Evolutionary conservation across 1,140 invertebrate species (phyloP).

Genomic region (Pseudoatta argentina): DNA sequence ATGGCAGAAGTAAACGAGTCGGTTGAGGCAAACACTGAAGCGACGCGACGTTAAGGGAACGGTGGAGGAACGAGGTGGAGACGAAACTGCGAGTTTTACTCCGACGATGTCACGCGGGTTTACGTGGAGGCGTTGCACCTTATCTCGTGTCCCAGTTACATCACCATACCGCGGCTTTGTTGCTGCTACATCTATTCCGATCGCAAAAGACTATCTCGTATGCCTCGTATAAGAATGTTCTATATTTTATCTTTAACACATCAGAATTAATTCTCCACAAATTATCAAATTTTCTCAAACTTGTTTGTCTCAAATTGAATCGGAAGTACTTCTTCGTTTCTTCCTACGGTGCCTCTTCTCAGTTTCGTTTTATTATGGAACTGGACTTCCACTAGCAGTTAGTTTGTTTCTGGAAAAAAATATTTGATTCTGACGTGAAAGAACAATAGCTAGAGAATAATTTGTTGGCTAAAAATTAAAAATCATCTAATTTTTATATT

Average conservation of each 20-base stretch:
- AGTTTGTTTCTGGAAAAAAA: constrained; percentile 46
- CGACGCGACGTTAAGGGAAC: constrained; percentile 39
- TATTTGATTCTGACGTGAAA: neutral
- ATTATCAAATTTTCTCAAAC: neutral
- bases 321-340: neutral
- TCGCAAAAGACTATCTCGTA: constrained; percentile 21
- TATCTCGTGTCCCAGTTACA: constrained; percentile 77
- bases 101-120: constrained; percentile 70
- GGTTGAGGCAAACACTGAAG: constrained; percentile 67
- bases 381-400: constrained; percentile 32
- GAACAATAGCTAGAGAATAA: neutral
- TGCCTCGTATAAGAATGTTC: constrained; percentile 2
- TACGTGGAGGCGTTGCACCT: constrained; percentile 72
- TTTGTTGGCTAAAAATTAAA: constrained; percentile 2
- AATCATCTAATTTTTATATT: neutral
- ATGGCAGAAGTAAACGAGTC: constrained; percentile 66
- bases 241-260: neutral
- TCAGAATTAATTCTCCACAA: neutral
- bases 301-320: neutral
- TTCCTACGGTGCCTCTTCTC: neutral
- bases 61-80: constrained; percentile 57
- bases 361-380: constrained; percentile 54
- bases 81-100: constrained; percentile 59
- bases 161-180: constrained; percentile 66
- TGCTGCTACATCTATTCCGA: constrained; percentile 66